Evolutionary conservation across 2,113 vertebrate species (phyloP).

Genomic region (Sisor rabdophorus): DNA sequence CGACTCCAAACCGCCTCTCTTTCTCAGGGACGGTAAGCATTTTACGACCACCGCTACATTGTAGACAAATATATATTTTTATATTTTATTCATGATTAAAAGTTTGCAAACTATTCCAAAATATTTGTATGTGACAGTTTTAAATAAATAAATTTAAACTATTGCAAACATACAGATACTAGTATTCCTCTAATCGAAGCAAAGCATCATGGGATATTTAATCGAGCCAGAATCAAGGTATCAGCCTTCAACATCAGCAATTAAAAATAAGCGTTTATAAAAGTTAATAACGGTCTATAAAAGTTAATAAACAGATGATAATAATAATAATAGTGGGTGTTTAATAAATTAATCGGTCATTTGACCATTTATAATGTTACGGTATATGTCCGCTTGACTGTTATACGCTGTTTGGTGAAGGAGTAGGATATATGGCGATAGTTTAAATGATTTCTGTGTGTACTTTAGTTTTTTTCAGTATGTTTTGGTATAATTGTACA

Average conservation of each 20-base stretch:
- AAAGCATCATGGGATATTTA: not conserved
- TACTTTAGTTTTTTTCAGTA: not conserved
- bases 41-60: fast-evolving
- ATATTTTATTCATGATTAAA: no score
- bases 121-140: not conserved
- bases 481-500: not conserved
- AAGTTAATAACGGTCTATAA: no score
- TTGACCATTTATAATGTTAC: not conserved
- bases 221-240: not conserved
- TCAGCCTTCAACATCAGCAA: not conserved
- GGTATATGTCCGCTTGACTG: not conserved
- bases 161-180: not conserved
- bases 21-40: slow-evolving; percentile 8
- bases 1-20: not conserved
- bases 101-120: fast-evolving
- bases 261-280: not conserved
- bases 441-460: not conserved
- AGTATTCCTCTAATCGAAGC: not conserved
- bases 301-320: no score
- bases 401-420: not conserved
- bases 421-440: not conserved
- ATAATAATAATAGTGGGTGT: not conserved
- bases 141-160: not conserved
- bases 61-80: not conserved
- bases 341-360: no score